Base-by-base conservation (phyloP, 2,113 vertebrate species). In the Sterna hirundo region DNA sequence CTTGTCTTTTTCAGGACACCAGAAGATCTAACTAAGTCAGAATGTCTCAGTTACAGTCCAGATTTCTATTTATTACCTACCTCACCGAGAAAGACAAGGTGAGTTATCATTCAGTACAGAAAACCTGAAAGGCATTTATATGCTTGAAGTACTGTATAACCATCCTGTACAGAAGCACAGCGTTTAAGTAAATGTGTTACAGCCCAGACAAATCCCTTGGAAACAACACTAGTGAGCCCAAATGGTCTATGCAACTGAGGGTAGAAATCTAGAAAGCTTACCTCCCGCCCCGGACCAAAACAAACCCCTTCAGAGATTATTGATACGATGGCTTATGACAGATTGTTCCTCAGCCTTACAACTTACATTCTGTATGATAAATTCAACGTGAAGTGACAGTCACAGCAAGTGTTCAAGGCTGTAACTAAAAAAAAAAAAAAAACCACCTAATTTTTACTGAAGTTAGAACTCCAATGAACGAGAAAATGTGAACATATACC, bases 11-110 rank as follows among this genome's bases (percentile, higher is more conserved):
- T 97, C 97, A 98, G 98, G 98, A 98, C 98, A 98, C 97, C 75
- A 96, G 98, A 98, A 98, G 98, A 98, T 98, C 98, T 98, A 98
- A 98, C 98, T 98, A 98, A 98, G 98, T 99, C 98, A 98, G 98
- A 98, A 98, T 98, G 98, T 98, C 98, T 98, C 98, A 93, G 89
- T 74, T 98, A 95, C 92, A 96, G 80, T 93, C 90, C 93, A 86
- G 83, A 88, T 96, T 84, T 97, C 99, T 99, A 98, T 99, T 99
- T 99, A 99, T 99, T 98, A 98, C 98, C 92, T 91, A 97, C 97
- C 97, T 98, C 98, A 98, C 97, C 34, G 61, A 98, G 97, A 98
- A 98, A 98, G 99, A 99, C 98, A 99, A 98, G 98, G 98, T 98
- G 98, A 99, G 98, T 98, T 99, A 99, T 99, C 98, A 98, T 98